A percentile compares a stretch with the other conserved stretches of the same genome.
phyloP scores from a whole-genome alignment of 2,797 vertebrate genomes.

The Emys orbicularis region DNA sequence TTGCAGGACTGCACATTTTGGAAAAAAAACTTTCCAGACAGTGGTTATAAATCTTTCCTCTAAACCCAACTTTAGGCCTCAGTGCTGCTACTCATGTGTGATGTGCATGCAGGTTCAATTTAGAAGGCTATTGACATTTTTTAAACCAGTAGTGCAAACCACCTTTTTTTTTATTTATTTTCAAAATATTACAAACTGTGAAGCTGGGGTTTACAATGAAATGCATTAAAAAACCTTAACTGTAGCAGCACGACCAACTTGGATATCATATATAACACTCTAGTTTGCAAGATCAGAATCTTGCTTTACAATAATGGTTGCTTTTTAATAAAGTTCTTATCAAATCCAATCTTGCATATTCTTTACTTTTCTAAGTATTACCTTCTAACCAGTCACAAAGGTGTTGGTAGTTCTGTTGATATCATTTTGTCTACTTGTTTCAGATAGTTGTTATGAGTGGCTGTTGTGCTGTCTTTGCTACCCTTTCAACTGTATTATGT shows the following conservation, averaged over 20 bases:
- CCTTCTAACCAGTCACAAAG: background rate
- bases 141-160: background rate
- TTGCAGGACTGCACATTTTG: background rate
- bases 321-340: background rate
- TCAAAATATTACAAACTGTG: background rate
- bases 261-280: background rate
- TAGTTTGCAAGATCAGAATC: background rate
- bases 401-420: background rate
- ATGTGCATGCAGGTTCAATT: background rate
- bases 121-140: background rate
- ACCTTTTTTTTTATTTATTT: background rate
- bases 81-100: background rate
- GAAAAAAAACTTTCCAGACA: too few species aligned
- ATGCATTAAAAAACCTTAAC: background rate
- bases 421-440: background rate
- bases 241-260: background rate
- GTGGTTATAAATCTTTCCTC: background rate
- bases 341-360: background rate
- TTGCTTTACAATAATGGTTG: background rate
- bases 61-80: background rate
- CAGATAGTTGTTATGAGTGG: conserved; percentile 65
- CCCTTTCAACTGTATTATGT: conserved; percentile 58
- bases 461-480: conserved; percentile 53
- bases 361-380: background rate
- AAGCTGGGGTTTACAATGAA: background rate